Conservation (phyloP, 2,797 vertebrate species). For the Sebastes itinus region DNA sequence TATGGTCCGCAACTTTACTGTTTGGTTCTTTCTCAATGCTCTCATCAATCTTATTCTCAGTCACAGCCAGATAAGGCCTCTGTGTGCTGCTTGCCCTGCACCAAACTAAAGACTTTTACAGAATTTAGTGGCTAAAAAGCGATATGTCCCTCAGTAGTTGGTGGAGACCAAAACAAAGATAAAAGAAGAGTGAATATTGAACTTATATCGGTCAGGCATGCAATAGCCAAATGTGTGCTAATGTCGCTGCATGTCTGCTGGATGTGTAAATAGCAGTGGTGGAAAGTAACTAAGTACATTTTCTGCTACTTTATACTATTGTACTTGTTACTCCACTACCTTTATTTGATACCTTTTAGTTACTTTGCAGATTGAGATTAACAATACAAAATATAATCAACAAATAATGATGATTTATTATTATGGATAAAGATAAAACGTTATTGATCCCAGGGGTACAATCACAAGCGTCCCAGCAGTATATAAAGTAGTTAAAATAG, state of each 20-base stretch:
- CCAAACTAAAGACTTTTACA: neutral
- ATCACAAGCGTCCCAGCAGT: no score
- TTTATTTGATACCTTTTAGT: no score
- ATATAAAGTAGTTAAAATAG: no score
- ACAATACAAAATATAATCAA: no score
- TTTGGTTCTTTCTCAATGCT: conserved; percentile 15
- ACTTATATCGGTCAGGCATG: neutral
- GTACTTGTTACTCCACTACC: no score
- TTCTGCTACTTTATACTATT: no score
- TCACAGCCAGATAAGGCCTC: neutral
- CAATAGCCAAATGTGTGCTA: neutral
- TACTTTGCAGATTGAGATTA: no score
- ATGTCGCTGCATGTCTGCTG: neutral
- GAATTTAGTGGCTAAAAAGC: neutral
- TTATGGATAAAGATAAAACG: no score
- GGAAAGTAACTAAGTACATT: no score
- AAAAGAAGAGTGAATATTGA: neutral
- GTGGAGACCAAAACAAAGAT: neutral
- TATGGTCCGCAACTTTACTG: conserved; percentile 4
- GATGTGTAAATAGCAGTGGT: neutral
- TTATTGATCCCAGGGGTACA: no score
- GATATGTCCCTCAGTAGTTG: neutral
- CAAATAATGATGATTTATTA: no score
- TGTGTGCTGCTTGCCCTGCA: neutral
- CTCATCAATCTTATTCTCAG: conserved; percentile 1